Conservation (phyloP, 2,113 vertebrate genomes). For the Xyliphius kryptos region DNA sequence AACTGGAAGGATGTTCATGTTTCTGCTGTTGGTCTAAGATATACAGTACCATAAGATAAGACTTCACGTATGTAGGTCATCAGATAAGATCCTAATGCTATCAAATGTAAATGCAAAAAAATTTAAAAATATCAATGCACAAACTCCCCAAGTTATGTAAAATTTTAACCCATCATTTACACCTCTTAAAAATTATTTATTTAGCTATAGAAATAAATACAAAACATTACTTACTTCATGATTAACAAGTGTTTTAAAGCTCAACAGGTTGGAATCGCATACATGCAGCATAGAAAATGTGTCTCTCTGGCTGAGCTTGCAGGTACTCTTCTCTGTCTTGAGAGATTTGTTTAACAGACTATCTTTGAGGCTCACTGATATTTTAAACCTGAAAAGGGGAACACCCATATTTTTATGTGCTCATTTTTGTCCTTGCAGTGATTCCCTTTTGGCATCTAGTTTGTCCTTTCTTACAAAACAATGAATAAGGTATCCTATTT, state of each 20-base stretch:
- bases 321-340: not conserved
- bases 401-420: constrained; percentile 42
- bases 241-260: constrained; percentile 33
- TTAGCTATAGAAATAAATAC: not conserved
- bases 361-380: constrained; percentile 30
- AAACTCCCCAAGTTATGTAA: too few relatives aligned
- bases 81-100: too few relatives aligned
- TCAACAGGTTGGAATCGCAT: constrained; percentile 26
- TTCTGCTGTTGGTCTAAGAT: too few relatives aligned
- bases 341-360: constrained; percentile 19
- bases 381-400: constrained; percentile 35
- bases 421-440: constrained; percentile 28
- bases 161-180: too few relatives aligned
- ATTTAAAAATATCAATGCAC: too few relatives aligned
- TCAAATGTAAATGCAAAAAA: too few relatives aligned
- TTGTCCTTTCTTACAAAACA: constrained; percentile 28
- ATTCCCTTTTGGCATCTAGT: constrained; percentile 18
- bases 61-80: too few relatives aligned
- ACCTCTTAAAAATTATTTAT: too few relatives aligned
- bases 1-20: too few relatives aligned
- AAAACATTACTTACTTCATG: constrained; percentile 56
- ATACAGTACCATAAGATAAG: too few relatives aligned
- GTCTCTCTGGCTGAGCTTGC: not conserved
- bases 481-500: constrained; percentile 18
- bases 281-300: not conserved